These are phyloP conservation scores for Tadarida brasiliensis DNA, from an alignment of 2,797 vertebrate species.

Conservation along the genomic window DNA sequence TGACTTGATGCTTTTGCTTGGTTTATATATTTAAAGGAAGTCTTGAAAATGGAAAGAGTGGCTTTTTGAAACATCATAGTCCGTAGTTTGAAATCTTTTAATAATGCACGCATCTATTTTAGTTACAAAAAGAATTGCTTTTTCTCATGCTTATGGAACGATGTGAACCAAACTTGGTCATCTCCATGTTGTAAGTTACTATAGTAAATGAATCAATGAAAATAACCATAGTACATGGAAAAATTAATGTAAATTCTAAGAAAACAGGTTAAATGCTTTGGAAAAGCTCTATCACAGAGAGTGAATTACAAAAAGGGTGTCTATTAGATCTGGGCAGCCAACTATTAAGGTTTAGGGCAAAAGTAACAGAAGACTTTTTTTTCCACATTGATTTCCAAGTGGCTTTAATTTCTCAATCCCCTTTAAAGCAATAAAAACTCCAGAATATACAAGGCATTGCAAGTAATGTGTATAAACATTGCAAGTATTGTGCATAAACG, in stretches of 20 bases:
- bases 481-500: neutral
- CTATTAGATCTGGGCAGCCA: neutral
- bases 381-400: neutral
- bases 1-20: neutral
- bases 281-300: neutral
- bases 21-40: neutral
- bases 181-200: neutral
- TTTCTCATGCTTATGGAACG: neutral
- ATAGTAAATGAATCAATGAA: neutral
- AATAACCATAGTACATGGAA: neutral
- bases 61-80: neutral
- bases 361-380: neutral
- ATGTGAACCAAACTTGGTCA: neutral
- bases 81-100: neutral
- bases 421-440: conserved; percentile 16
- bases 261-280: neutral
- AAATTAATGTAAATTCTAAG: neutral
- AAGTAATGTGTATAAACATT: neutral
- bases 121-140: neutral
- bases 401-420: neutral
- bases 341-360: neutral
- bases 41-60: neutral
- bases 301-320: neutral
- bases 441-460: neutral
- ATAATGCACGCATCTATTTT: neutral